Evolutionary conservation across 1,140 invertebrate genomes (phyloP).

Genomic region (Drosophila novamexicana): DNA sequence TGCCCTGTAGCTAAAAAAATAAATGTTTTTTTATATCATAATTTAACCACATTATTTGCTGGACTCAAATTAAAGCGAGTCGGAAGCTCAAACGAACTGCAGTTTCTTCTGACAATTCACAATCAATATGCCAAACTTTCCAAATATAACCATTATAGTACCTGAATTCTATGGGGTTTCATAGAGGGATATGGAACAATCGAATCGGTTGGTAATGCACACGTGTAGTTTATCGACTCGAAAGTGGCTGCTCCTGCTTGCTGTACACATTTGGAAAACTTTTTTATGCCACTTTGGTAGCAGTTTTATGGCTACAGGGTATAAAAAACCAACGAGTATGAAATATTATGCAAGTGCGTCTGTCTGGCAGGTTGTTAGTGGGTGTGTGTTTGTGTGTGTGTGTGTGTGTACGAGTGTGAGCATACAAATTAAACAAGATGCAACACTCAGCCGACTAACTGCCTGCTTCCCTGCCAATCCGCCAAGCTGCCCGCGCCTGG

Average conservation of each 20-base stretch:
- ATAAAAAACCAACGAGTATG: conserved; percentile 39
- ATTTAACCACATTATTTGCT: too few species aligned
- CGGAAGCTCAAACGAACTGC: not conserved
- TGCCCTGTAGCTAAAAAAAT: not conserved
- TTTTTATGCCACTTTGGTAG: conserved; percentile 8
- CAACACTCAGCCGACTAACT: conserved; percentile 55
- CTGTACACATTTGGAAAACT: not conserved
- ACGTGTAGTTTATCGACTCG: conserved; percentile 2
- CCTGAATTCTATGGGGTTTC: not conserved
- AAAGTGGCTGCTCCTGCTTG: conserved; percentile 9
- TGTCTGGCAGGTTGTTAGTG: conserved; percentile 33
- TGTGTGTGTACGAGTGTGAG: conserved; percentile 39
- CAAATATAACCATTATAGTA: not conserved
- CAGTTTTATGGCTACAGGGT: conserved; percentile 22
- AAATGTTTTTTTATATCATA: not conserved
- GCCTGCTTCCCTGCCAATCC: conserved; percentile 13
- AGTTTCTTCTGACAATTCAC: not conserved
- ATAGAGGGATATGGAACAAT: not conserved
- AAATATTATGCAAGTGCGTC: conserved; percentile 64
- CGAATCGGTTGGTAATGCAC: not conserved
- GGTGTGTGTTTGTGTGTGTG: conserved; percentile 7
- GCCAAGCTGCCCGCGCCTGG: not conserved
- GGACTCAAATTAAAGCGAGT: too few species aligned
- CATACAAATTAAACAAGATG: conserved; percentile 74
- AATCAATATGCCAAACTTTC: not conserved